Evolutionary conservation across 2,888 invertebrate species (phyloP), one percentile per base, ranked within the genome.

Genomic region (Orgyia antiqua): DNA sequence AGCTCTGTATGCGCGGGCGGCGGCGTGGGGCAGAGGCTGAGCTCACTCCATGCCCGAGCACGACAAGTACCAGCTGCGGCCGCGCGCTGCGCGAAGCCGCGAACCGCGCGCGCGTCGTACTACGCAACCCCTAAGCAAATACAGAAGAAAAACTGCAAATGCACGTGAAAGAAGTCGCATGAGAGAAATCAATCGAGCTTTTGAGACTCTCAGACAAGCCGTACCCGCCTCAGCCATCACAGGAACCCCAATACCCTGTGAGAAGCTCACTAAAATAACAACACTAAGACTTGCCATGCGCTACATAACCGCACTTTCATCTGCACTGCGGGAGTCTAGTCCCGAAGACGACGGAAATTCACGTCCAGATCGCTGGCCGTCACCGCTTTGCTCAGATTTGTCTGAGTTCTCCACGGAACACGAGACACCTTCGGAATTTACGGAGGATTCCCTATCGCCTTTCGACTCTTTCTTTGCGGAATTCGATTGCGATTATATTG

Each of bases 151-250:
- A 87, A 95, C 95, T 1, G 96, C 96, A 8, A 97, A 96, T 79
- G 95, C 95, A 0, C 79, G 96, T 15, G 96, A 97, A 62, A 76
- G 96, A 17, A 92, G 92, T 46, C 89, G 96, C 33, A 96, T 96
- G 96, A 88, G 93, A 27, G 96, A 96, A 68, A 96, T 97, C 52
- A 97, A 97, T 78, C 89, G 90, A 38, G 96, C 96, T 1, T 97
- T 96, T 73, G 96, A 96, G 65, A 89, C 91, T 1, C 84, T 97
- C 5, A 88, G 95, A 12, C 88, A 89, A 9, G 93, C 92, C 12
- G 92, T 97, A 7, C 96, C 96, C 4, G 83, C 84, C 0, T 68
- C 88, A 8, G 87, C 87, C 38, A 76, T 82, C 53, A 87, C 88
- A 4, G 88, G 88, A 29, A 65, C 74, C 0, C 76, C 83, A 0